Conservation (phyloP, 2,797 vertebrate species). For the Netta rufina region DNA sequence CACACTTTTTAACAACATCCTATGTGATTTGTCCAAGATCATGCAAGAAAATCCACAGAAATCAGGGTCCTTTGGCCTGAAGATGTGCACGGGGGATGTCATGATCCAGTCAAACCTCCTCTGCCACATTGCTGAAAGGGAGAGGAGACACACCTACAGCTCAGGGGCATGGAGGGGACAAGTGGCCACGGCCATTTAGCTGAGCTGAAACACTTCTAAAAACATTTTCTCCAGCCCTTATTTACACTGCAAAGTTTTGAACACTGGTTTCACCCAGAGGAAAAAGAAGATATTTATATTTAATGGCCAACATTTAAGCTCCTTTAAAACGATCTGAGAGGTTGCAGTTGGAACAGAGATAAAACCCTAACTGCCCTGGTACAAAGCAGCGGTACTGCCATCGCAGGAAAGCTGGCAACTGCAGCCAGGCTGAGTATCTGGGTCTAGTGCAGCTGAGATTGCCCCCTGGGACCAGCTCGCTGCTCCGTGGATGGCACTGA, state of each 20-base stretch:
- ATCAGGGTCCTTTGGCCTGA: neutral
- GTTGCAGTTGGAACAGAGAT: slow-evolving; percentile 19
- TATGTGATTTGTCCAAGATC: neutral
- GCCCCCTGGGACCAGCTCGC: neutral
- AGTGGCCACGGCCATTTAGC: neutral
- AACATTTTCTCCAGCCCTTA: slow-evolving; percentile 30
- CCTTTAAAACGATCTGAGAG: slow-evolving; percentile 49
- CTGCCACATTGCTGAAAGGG: neutral
- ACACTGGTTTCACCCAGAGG: slow-evolving; percentile 45
- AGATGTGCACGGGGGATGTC: neutral
- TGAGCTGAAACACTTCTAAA: neutral
- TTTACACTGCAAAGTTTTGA: slow-evolving; percentile 32
- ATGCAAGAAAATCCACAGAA: neutral
- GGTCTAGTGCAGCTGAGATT: neutral
- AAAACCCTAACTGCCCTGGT: neutral
- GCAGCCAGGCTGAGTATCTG: neutral
- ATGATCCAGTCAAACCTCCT: neutral
- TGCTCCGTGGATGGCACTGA: neutral
- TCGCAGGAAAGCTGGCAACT: slow-evolving; percentile 14
- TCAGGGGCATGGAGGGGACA: neutral
- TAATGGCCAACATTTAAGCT: slow-evolving; percentile 61
- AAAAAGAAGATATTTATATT: slow-evolving; percentile 67
- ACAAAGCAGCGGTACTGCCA: neutral
- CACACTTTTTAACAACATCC: neutral
- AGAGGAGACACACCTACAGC: neutral